Percentiles rank a stretch among this genome's conserved stretches.
Evolutionary conservation across 2,797 vertebrate species (phyloP).

Genomic region (Spinus olivaceus): DNA sequence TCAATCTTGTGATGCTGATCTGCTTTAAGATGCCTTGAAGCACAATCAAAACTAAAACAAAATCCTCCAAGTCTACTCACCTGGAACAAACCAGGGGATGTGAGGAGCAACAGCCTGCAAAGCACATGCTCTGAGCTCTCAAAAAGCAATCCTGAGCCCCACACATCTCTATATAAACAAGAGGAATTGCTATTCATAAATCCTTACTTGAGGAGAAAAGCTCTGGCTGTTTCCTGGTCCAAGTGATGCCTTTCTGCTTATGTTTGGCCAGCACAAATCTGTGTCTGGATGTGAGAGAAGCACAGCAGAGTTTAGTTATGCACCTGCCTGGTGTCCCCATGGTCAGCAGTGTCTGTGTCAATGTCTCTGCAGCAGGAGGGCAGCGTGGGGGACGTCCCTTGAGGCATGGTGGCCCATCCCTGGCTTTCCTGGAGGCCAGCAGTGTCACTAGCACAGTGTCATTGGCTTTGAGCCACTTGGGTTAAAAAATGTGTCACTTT

Average conservation of each 20-base stretch:
- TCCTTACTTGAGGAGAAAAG: background rate
- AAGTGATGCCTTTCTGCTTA: background rate
- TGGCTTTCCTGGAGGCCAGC: fast-evolving
- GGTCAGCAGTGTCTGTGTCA: fast-evolving
- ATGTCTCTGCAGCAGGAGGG: background rate
- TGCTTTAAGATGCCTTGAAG: background rate
- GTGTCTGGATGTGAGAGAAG: background rate
- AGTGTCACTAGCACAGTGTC: fast-evolving
- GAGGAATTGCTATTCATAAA: background rate
- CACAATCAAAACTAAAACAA: background rate
- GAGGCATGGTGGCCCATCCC: background rate
- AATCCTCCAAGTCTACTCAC: background rate
- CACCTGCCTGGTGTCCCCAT: fast-evolving
- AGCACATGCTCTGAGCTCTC: background rate
- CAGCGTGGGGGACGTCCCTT: fast-evolving
- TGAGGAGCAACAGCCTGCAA: background rate
- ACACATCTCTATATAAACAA: background rate
- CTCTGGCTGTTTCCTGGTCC: background rate
- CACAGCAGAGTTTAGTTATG: background rate
- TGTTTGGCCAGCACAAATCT: background rate
- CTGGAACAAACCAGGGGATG: background rate
- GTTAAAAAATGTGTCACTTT: background rate
- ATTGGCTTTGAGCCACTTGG: background rate
- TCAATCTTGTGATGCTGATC: background rate
- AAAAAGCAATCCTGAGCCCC: background rate